Evolutionary conservation across 2,113 vertebrate species (phyloP).

Genomic region (Mustela nigripes): DNA sequence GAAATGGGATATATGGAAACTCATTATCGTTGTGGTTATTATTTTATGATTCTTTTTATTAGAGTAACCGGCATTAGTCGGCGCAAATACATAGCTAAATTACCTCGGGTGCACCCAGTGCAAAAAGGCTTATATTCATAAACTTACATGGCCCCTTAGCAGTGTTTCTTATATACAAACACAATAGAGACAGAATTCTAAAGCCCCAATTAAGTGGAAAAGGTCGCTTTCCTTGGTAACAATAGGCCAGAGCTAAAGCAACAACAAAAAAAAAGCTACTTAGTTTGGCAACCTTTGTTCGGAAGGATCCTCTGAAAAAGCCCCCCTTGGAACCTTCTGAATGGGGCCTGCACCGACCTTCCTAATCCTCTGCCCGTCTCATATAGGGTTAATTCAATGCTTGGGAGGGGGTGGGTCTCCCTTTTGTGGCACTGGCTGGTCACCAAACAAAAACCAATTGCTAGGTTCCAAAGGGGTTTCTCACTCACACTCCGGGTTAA

Average conservation of each 20-base stretch:
- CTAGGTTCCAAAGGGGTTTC: conserved; percentile 67
- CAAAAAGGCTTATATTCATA: neutral
- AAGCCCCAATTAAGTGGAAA: conserved; percentile 87
- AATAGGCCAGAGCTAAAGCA: conserved; percentile 85
- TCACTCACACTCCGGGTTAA: conserved; percentile 57
- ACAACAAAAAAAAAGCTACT: conserved; percentile 87
- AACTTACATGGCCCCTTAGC: neutral
- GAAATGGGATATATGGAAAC: accelerated
- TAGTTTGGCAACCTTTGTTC: conserved; percentile 88
- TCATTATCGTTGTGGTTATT: accelerated
- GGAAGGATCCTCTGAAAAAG: conserved; percentile 81
- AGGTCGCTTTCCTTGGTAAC: conserved; percentile 84
- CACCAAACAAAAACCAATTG: conserved; percentile 85
- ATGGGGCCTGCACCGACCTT: conserved; percentile 84
- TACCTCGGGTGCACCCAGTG: too few relatives aligned
- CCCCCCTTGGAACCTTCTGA: conserved; percentile 85
- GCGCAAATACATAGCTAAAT: neutral
- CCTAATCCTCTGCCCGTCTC: conserved; percentile 86
- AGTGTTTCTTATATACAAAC: conserved; percentile 45
- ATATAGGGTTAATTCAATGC: conserved; percentile 88
- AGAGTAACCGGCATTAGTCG: neutral
- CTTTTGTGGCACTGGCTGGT: conserved; percentile 84
- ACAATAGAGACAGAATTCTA: conserved; percentile 80
- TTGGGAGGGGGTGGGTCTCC: conserved; percentile 84
- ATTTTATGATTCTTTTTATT: neutral